These are phyloP conservation scores for Hippoglossus stenolepis DNA, from an alignment of 2,113 vertebrate species.

Conservation along the genomic window DNA sequence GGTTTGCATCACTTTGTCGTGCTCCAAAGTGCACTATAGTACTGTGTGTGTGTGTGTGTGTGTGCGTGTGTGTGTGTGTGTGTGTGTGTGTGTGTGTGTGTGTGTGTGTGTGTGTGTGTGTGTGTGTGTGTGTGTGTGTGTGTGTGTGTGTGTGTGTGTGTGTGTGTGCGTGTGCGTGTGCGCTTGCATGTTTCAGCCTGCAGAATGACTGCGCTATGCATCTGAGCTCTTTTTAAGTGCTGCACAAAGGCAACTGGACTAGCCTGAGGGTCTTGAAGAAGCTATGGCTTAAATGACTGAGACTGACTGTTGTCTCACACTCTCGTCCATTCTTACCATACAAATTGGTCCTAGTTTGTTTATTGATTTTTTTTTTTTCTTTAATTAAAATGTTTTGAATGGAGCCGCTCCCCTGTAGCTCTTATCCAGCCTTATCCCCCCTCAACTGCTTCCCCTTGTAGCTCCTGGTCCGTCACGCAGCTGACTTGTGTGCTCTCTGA, in stretches of 20 bases:
- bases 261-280: background rate
- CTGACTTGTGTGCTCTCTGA: slow-evolving; percentile 10
- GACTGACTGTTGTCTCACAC: slow-evolving; percentile 44
- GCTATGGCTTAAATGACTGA: background rate
- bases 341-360: background rate
- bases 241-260: background rate
- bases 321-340: slow-evolving; percentile 15
- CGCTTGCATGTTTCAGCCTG: slow-evolving; percentile 21
- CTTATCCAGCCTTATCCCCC: slow-evolving; percentile 2
- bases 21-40: slow-evolving; percentile 3
- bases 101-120: background rate
- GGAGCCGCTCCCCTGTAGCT: slow-evolving; percentile 22
- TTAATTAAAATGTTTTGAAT: slow-evolving; percentile 36
- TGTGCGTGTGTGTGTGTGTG: background rate
- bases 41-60: background rate
- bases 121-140: background rate
- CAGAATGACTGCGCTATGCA: slow-evolving; percentile 20
- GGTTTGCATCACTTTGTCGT: slow-evolving; percentile 34
- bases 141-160: background rate
- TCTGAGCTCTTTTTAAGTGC: slow-evolving; percentile 2
- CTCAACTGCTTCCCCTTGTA: background rate
- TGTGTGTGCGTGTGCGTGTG: background rate
- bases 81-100: background rate
- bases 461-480: background rate
- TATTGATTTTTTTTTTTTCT: background rate